Evolutionary conservation across 2,113 vertebrate species (phyloP).

Genomic region (Scopus umbretta): DNA sequence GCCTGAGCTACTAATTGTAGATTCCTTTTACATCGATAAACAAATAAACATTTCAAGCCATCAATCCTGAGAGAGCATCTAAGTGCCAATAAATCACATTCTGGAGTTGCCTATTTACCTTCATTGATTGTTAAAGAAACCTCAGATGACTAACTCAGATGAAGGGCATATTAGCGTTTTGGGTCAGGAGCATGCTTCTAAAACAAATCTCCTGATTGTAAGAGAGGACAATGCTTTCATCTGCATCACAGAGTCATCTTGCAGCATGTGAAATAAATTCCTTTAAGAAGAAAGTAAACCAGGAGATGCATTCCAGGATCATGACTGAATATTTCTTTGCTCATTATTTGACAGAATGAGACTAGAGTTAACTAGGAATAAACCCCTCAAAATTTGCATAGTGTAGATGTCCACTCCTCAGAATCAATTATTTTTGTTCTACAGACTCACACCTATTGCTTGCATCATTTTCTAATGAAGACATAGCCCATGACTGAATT

Average conservation of each 20-base stretch:
- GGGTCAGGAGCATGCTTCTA: neutral
- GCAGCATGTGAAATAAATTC: neutral
- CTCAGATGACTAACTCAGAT: neutral
- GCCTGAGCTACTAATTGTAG: neutral
- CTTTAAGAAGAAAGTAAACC: neutral
- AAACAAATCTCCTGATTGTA: neutral
- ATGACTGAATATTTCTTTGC: neutral
- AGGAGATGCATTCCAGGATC: neutral
- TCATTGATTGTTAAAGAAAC: neutral
- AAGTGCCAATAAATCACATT: neutral
- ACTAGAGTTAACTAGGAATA: neutral
- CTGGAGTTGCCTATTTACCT: neutral
- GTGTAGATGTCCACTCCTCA: neutral
- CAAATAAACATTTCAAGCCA: neutral
- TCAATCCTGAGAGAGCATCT: neutral
- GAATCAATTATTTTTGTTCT: neutral
- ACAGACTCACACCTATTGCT: neutral
- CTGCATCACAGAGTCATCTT: neutral
- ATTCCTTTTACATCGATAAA: neutral
- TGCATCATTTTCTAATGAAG: neutral
- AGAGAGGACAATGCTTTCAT: neutral
- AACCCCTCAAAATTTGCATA: neutral
- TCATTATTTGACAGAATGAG: neutral
- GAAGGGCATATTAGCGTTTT: neutral
- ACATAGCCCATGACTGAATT: neutral